Conservation (phyloP, 2,113 vertebrate genomes). For the Zingel zingel region DNA sequence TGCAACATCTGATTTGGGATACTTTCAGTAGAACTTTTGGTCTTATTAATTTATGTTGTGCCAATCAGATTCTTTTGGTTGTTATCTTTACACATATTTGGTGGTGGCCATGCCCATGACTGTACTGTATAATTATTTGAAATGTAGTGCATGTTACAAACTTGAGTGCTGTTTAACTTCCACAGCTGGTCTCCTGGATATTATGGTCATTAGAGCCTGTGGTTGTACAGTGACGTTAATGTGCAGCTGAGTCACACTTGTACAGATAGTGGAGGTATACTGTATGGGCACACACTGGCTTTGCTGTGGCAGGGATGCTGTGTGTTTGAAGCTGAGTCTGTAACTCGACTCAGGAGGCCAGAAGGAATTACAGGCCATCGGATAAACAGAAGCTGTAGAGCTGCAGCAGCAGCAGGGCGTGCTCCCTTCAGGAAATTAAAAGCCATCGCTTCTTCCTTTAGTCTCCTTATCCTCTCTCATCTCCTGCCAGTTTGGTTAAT, state of each 20-base stretch:
- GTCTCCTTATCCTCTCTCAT: slow-evolving; percentile 79
- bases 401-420: slow-evolving; percentile 66
- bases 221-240: slow-evolving; percentile 27
- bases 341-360: slow-evolving; percentile 60
- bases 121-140: neutral
- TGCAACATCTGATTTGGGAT: neutral
- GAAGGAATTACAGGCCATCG: slow-evolving; percentile 78
- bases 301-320: slow-evolving; percentile 49
- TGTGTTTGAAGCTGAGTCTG: slow-evolving; percentile 59
- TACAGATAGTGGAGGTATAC: slow-evolving; percentile 29
- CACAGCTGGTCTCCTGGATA: slow-evolving; percentile 21
- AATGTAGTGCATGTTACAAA: neutral
- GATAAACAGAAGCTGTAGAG: slow-evolving; percentile 74
- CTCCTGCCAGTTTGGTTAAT: slow-evolving; percentile 78
- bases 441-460: slow-evolving; percentile 80
- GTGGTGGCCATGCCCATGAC: neutral
- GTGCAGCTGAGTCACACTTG: slow-evolving; percentile 38
- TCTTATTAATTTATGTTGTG: neutral
- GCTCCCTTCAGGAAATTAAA: slow-evolving; percentile 84
- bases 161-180: neutral
- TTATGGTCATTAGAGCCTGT: slow-evolving; percentile 14
- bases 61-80: neutral
- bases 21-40: neutral
- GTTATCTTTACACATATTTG: slow-evolving; percentile 10
- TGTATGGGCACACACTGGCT: slow-evolving; percentile 26